A percentile compares a stretch with the other conserved stretches of the same genome.
Conservation (phyloP, 2,797 vertebrate genomes). For the Lepidocolaptes lacrymiger region DNA sequence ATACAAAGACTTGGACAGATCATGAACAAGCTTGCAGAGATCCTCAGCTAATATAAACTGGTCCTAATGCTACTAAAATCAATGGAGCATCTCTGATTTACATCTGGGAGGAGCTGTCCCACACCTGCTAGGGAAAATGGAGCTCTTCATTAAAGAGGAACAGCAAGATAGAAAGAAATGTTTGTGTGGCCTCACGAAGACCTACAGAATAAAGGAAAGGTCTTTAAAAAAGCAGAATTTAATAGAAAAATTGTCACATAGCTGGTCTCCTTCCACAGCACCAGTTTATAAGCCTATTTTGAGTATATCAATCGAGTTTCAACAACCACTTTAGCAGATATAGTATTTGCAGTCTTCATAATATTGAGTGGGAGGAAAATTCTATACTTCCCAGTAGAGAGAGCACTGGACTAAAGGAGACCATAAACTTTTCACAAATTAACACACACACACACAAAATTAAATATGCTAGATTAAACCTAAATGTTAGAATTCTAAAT, state of each 20-base stretch:
- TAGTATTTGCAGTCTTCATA: background rate
- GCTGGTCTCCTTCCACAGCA: background rate
- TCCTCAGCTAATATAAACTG: background rate
- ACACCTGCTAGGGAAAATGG: background rate
- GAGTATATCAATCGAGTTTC: background rate
- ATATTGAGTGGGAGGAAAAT: background rate
- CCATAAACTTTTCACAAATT: background rate
- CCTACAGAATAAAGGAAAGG: background rate
- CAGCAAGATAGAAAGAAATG: background rate
- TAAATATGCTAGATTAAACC: background rate
- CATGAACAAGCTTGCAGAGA: background rate
- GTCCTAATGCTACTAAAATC: background rate
- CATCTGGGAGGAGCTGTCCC: background rate
- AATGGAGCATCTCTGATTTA: background rate
- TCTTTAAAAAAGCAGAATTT: background rate
- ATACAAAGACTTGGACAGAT: background rate
- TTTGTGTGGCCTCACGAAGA: background rate
- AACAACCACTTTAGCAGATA: background rate
- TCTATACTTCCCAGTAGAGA: background rate
- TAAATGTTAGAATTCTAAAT: background rate
- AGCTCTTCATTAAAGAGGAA: background rate
- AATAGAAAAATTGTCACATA: background rate
- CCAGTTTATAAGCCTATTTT: background rate
- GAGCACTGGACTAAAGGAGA: background rate
- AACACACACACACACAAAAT: background rate